A percentile compares a stretch with the other conserved stretches of the same genome.
phyloP scores from a whole-genome alignment of 1,140 invertebrate genomes.

The Ditylenchus dipsaci region DNA sequence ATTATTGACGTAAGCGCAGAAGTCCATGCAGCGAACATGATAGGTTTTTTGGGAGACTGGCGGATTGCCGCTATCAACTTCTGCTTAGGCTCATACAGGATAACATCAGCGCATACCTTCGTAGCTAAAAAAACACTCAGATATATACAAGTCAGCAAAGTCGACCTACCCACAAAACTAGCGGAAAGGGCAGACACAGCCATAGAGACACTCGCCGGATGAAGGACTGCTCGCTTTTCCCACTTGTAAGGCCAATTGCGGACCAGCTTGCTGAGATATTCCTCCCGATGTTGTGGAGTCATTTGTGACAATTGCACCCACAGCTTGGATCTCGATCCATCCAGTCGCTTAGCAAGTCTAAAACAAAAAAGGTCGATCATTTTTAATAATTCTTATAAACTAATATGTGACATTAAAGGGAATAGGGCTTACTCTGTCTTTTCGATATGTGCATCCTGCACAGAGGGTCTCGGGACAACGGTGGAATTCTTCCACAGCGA shows the following conservation, averaged over 20 bases:
- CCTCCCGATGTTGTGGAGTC: conserved; percentile 13
- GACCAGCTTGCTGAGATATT: conserved; percentile 5
- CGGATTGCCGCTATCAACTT: neutral
- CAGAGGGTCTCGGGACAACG: conserved; percentile 7
- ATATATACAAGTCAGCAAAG: neutral
- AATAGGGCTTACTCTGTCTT: neutral
- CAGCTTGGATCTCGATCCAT: conserved; percentile 5
- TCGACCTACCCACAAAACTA: neutral
- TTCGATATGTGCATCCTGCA: neutral
- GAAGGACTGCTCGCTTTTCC: conserved; percentile 9
- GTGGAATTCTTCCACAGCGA: conserved; percentile 22
- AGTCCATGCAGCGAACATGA: neutral
- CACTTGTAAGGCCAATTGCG: conserved; percentile 17
- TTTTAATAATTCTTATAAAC: conserved; percentile 1
- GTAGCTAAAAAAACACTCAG: neutral
- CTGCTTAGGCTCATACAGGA: neutral
- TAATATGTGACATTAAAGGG: neutral
- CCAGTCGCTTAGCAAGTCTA: conserved; percentile 1
- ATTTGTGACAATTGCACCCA: conserved; percentile 9
- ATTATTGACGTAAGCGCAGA: neutral
- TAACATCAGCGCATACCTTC: neutral
- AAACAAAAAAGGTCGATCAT: conserved; percentile 5
- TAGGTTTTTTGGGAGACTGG: neutral
- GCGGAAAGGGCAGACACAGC: neutral
- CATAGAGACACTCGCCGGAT: neutral